phyloP scores from a whole-genome alignment of 2,888 invertebrate genomes.

The Polyommatus icarus region DNA sequence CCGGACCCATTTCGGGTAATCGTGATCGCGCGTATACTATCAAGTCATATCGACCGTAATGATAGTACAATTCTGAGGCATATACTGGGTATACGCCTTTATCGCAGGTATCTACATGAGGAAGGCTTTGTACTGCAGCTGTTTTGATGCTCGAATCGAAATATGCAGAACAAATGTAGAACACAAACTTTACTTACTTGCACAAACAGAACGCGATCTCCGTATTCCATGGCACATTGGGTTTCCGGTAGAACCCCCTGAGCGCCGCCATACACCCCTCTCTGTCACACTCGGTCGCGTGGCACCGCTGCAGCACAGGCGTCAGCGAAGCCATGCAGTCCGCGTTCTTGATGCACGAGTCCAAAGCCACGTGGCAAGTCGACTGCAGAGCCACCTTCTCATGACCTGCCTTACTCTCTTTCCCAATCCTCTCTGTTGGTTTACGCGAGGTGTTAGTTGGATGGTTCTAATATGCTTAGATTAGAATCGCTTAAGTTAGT shows the following conservation, averaged over 20 bases:
- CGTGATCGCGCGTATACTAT: too few relatives aligned
- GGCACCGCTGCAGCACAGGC: constrained; percentile 92
- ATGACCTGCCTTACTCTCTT: constrained; percentile 77
- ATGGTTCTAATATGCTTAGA: constrained; percentile 39
- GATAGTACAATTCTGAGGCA: too few relatives aligned
- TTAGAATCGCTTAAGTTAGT: neutral
- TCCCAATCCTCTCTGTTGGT: constrained; percentile 78
- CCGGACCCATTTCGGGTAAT: too few relatives aligned
- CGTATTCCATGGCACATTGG: constrained; percentile 89
- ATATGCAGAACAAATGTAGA: too few relatives aligned
- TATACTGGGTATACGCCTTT: too few relatives aligned
- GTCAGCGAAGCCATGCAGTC: constrained; percentile 89
- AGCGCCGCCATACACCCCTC: constrained; percentile 94
- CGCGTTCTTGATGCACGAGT: constrained; percentile 89
- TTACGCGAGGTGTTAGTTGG: constrained; percentile 53
- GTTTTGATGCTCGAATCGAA: too few relatives aligned
- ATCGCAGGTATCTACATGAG: too few relatives aligned
- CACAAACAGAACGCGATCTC: constrained; percentile 96
- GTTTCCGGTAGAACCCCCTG: constrained; percentile 91
- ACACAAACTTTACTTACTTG: constrained; percentile 84
- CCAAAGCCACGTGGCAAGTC: constrained; percentile 92
- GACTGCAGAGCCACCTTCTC: constrained; percentile 85
- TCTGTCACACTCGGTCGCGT: constrained; percentile 85
- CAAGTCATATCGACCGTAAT: too few relatives aligned
- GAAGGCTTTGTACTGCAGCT: too few relatives aligned